Evolutionary conservation across 2,888 invertebrate species (phyloP).

Genomic region (Salpingus planirostris): DNA sequence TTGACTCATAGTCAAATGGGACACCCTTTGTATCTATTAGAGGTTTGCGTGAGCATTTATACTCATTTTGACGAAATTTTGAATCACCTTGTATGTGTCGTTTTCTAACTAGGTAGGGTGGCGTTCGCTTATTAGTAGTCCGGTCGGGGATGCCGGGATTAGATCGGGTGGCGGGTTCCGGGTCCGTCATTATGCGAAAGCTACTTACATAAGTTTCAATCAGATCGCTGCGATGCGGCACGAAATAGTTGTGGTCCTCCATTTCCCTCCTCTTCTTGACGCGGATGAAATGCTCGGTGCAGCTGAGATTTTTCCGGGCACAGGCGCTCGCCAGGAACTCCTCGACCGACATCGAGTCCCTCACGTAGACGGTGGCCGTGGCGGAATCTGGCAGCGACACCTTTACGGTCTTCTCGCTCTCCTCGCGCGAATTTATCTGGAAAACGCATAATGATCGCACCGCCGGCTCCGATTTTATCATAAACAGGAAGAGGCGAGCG

Average conservation of each 20-base stretch:
- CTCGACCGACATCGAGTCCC: constrained; percentile 90
- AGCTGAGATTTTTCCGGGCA: constrained; percentile 82
- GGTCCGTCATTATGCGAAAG: too few relatives aligned
- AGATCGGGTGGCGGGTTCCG: too few relatives aligned
- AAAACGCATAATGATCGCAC: constrained; percentile 1
- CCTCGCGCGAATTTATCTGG: constrained; percentile 78
- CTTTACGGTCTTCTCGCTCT: constrained; percentile 80
- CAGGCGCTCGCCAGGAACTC: constrained; percentile 92
- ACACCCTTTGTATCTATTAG: too few relatives aligned
- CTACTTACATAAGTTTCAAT: constrained; percentile 89
- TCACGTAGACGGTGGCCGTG: constrained; percentile 74
- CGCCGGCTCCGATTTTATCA: too few relatives aligned
- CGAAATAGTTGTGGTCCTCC: constrained; percentile 94
- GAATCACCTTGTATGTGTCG: too few relatives aligned
- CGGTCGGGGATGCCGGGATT: too few relatives aligned
- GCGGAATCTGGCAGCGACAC: constrained; percentile 82
- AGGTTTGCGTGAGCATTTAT: too few relatives aligned
- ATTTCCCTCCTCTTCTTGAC: constrained; percentile 90
- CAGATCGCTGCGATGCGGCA: constrained; percentile 88
- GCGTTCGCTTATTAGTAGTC: too few relatives aligned
- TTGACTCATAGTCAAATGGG: too few relatives aligned
- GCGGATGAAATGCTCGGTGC: constrained; percentile 92
- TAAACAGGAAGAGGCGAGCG: too few relatives aligned
- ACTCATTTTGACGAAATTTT: too few relatives aligned
- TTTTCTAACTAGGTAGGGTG: too few relatives aligned